Evolutionary conservation across 2,888 invertebrate genomes (phyloP).

Genomic region (Orthonychiurus folsomi): DNA sequence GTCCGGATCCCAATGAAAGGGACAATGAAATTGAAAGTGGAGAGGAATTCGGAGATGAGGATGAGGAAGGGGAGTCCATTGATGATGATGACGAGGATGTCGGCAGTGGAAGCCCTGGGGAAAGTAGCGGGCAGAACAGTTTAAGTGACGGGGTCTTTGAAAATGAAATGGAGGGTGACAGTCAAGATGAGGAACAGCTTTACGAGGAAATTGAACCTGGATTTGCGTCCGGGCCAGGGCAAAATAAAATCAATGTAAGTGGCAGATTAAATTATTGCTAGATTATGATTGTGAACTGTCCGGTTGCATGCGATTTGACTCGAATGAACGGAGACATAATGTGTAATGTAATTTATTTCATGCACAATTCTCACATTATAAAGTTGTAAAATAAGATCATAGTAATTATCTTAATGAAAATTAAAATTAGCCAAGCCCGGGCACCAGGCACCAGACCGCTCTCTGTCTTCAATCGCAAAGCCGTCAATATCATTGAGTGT

Average conservation of each 20-base stretch:
- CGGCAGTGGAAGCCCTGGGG: conserved; percentile 22
- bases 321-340: too few species aligned
- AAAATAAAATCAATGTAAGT: neutral
- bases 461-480: too few species aligned
- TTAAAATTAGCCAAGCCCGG: too few species aligned
- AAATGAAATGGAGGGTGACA: conserved; percentile 28
- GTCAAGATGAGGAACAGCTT: conserved; percentile 16
- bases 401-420: too few species aligned
- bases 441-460: too few species aligned
- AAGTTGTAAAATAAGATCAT: too few species aligned
- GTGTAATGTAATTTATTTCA: too few species aligned
- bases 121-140: conserved; percentile 17
- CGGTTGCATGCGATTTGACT: too few species aligned
- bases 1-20: conserved; percentile 2
- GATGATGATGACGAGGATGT: conserved; percentile 22
- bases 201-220: conserved; percentile 7
- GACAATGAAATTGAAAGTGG: conserved; percentile 8
- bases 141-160: conserved; percentile 25
- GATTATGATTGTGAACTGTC: too few species aligned
- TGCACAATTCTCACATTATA: too few species aligned
- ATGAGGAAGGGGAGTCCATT: conserved; percentile 33
- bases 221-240: neutral
- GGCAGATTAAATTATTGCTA: too few species aligned
- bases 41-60: conserved; percentile 24
- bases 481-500: too few species aligned